These are phyloP conservation scores for Forficula auricularia DNA, from an alignment of 1,140 invertebrate genomes.

Conservation along the genomic window DNA sequence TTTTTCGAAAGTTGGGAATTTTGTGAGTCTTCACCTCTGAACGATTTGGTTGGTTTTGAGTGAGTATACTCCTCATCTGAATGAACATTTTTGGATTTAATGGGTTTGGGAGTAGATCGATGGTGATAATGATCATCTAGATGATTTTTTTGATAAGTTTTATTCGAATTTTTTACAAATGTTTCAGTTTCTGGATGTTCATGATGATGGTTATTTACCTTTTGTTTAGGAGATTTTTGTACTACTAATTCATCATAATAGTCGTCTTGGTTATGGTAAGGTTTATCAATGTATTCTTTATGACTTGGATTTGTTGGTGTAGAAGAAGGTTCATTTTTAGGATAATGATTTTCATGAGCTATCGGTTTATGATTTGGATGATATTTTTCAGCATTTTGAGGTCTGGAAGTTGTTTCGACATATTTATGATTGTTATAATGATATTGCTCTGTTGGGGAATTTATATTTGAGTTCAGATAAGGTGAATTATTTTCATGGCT, in stretches of 20 bases:
- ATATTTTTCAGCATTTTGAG: not conserved
- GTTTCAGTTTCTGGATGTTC: not conserved
- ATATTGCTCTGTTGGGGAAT: too few relatives aligned
- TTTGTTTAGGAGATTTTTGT: slow-evolving; percentile 6
- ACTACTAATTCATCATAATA: slow-evolving; percentile 4
- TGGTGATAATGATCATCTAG: not conserved
- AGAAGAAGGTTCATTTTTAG: not conserved
- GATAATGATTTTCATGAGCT: not conserved
- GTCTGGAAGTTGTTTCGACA: not conserved
- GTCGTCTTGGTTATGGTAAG: slow-evolving; percentile 5
- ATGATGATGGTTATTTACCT: slow-evolving; percentile 7
- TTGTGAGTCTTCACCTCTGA: too few relatives aligned
- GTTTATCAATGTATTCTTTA: too few relatives aligned
- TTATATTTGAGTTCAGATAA: too few relatives aligned
- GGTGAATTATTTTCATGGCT: not conserved
- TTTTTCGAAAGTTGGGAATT: too few relatives aligned
- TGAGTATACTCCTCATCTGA: too few relatives aligned
- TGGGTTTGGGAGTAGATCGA: not conserved
- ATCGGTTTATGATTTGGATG: too few relatives aligned
- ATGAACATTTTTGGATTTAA: too few relatives aligned
- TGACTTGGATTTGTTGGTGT: slow-evolving; percentile 4
- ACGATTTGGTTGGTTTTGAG: too few relatives aligned
- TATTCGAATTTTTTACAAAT: too few relatives aligned
- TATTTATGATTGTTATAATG: slow-evolving; percentile 1
- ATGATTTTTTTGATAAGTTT: slow-evolving; percentile 1